These are phyloP conservation scores for Ataeniobius toweri DNA, from an alignment of 2,797 vertebrate genomes.

Conservation along the genomic window DNA sequence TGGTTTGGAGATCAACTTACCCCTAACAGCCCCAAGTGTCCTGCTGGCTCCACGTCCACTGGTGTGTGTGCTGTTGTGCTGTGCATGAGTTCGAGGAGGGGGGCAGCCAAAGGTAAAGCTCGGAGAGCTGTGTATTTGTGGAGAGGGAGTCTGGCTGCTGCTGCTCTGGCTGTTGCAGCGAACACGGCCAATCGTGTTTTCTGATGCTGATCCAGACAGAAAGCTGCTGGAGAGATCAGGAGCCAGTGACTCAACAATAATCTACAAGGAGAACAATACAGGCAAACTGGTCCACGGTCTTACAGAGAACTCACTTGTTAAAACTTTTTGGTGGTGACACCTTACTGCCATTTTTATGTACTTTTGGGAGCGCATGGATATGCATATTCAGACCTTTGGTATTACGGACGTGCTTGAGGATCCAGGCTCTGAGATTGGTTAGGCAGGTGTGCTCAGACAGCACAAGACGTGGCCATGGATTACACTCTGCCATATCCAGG, in stretches of 20 bases:
- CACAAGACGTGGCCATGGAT: constrained; percentile 93
- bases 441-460: constrained; percentile 93
- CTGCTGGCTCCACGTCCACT: constrained; percentile 64
- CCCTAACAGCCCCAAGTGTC: constrained; percentile 83
- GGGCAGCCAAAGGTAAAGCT: constrained; percentile 89
- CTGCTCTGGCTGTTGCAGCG: constrained; percentile 85
- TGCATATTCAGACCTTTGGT: constrained; percentile 75
- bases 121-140: constrained; percentile 85
- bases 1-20: constrained; percentile 76
- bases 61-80: constrained; percentile 67
- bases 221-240: constrained; percentile 66
- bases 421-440: constrained; percentile 91
- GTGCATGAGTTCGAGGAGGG: constrained; percentile 54
- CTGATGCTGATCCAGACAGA: constrained; percentile 83
- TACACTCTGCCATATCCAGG: constrained; percentile 93
- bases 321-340: constrained; percentile 82
- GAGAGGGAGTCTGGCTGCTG: constrained; percentile 85
- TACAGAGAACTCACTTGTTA: constrained; percentile 78
- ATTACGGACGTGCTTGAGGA: constrained; percentile 92
- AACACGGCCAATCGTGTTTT: constrained; percentile 80
- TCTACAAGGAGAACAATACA: not conserved
- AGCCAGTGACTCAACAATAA: not conserved
- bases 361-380: constrained; percentile 67
- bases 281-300: accelerated
- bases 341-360: constrained; percentile 62